These are phyloP conservation scores for Hippocampus zosterae DNA, from an alignment of 2,113 vertebrate genomes.

Conservation along the genomic window DNA sequence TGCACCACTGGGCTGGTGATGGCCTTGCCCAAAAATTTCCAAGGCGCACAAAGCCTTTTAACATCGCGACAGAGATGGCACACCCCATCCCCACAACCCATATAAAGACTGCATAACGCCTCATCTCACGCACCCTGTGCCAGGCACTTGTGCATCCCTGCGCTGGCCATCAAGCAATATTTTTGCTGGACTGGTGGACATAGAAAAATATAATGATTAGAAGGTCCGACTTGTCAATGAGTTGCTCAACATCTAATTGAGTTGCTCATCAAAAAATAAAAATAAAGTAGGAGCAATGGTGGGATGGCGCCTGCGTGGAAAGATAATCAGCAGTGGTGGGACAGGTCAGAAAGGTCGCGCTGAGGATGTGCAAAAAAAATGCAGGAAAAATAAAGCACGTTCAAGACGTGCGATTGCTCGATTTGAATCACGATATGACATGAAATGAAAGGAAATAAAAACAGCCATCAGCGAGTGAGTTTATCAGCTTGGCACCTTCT, in stretches of 20 bases:
- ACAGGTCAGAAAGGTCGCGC: no score
- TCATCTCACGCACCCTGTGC: not conserved
- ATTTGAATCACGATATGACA: conserved; percentile 78
- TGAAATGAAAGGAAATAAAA: conserved; percentile 61
- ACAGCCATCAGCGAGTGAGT: conserved; percentile 79
- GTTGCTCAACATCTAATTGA: no score
- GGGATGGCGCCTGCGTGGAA: no score
- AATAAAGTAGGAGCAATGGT: no score
- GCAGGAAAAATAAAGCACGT: conserved; percentile 12
- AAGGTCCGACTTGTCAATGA: no score
- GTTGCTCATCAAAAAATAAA: no score
- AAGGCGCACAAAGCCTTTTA: not conserved
- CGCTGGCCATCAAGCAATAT: not conserved
- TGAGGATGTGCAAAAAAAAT: conserved; percentile 9
- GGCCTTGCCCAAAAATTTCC: not conserved
- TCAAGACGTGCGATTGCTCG: conserved; percentile 43
- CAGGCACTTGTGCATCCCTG: not conserved
- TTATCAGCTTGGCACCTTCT: conserved; percentile 97
- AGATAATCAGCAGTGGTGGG: no score
- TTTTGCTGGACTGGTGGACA: not conserved
- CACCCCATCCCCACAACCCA: not conserved
- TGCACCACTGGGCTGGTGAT: not conserved
- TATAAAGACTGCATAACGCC: not conserved
- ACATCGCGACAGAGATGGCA: not conserved
- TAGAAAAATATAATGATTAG: no score